These are phyloP conservation scores for Nyctereutes procyonoides DNA, from an alignment of 2,113 vertebrate genomes.

Conservation along the genomic window DNA sequence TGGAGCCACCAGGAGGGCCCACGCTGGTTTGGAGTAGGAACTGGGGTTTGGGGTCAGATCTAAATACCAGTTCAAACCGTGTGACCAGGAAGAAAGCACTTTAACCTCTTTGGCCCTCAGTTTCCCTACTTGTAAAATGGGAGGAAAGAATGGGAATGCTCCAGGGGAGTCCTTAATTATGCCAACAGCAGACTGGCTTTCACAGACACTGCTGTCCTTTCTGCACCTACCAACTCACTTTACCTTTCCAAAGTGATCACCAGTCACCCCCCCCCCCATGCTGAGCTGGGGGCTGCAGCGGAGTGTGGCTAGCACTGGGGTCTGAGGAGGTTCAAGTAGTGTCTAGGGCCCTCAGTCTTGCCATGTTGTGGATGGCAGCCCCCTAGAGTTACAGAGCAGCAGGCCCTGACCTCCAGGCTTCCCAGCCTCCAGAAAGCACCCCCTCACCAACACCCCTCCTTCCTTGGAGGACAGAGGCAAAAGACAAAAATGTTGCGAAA, in stretches of 20 bases:
- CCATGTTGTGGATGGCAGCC: fast-evolving
- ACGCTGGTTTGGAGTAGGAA: neutral
- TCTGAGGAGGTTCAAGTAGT: neutral
- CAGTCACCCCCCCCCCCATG: neutral
- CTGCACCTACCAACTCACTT: neutral
- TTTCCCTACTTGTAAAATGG: neutral
- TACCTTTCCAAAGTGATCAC: neutral
- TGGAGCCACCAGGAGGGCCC: too few relatives aligned
- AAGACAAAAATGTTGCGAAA: neutral
- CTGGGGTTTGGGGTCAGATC: neutral
- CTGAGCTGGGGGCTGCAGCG: neutral
- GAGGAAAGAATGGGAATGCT: neutral
- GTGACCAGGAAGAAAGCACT: neutral
- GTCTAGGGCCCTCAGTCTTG: neutral
- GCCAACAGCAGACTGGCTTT: neutral
- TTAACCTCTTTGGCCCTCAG: neutral
- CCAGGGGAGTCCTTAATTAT: neutral
- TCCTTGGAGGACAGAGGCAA: neutral
- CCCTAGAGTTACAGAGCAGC: neutral
- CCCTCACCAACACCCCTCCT: too few relatives aligned
- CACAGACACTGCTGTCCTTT: neutral
- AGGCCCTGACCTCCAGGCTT: neutral
- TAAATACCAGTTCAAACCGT: neutral
- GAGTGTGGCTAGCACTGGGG: neutral
- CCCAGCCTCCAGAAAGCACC: neutral